These are phyloP conservation scores for Stichopus horrens DNA, from an alignment of 53 echinoderm and acorn worm genomes.

Conservation along the genomic window DNA sequence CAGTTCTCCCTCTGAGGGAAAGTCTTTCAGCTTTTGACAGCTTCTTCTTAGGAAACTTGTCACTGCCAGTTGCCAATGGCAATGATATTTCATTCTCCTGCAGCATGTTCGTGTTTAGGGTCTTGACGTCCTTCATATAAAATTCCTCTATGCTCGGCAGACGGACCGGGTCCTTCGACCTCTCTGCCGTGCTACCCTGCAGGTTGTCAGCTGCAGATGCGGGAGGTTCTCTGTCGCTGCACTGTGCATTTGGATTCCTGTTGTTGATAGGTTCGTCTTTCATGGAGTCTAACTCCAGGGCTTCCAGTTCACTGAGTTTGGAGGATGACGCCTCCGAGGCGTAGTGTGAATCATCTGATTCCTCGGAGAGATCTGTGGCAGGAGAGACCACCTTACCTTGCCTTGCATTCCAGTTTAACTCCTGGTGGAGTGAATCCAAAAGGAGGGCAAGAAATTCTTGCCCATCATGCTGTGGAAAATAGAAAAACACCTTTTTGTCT, in stretches of 20 bases:
- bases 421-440: constrained; percentile 91
- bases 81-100: constrained; percentile 74
- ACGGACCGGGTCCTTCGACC: constrained; percentile 55
- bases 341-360: constrained; percentile 95
- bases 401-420: constrained; percentile 74
- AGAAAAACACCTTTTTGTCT: not conserved
- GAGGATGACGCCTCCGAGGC: constrained; percentile 93
- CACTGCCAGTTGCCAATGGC: constrained; percentile 57
- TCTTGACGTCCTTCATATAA: constrained; percentile 98
- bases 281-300: constrained; percentile 83
- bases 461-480: constrained; percentile 83
- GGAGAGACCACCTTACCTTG: constrained; percentile 83
- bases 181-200: constrained; percentile 43
- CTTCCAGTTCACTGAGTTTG: constrained; percentile 91
- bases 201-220: not conserved
- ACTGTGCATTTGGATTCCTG: constrained; percentile 27
- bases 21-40: constrained; percentile 43
- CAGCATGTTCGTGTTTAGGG: constrained; percentile 92
- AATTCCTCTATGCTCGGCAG: constrained; percentile 91
- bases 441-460: constrained; percentile 96
- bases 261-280: constrained; percentile 76
- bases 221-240: constrained; percentile 19
- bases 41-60: constrained; percentile 85
- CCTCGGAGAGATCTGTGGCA: constrained; percentile 83
- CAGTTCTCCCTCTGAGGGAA: constrained; percentile 62